phyloP scores from a whole-genome alignment of 2,797 vertebrate species.

The Aphelocoma californica region DNA sequence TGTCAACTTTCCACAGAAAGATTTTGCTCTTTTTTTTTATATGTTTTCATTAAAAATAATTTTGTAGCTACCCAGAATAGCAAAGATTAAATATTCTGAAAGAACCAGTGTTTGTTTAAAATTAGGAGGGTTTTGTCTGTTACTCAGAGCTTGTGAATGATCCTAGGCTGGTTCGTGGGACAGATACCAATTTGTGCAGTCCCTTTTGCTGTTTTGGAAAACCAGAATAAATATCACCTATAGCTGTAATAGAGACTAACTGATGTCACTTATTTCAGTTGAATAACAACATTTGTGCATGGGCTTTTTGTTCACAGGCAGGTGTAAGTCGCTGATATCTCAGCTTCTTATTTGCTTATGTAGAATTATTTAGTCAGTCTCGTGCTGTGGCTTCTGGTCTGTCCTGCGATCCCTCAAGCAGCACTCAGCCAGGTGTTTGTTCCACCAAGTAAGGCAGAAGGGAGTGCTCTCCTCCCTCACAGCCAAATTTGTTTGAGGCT shows the following conservation, averaged over 20 bases:
- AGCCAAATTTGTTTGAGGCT: background rate
- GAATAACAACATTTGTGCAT: background rate
- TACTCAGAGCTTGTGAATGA: background rate
- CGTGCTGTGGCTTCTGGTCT: background rate
- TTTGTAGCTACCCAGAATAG: background rate
- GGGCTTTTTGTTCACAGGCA: background rate
- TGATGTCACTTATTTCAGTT: background rate
- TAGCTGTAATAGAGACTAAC: background rate
- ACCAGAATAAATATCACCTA: background rate
- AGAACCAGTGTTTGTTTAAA: background rate
- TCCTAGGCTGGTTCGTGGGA: background rate
- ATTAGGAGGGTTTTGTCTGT: background rate
- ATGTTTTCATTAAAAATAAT: background rate
- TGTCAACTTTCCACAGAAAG: background rate
- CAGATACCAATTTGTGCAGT: background rate
- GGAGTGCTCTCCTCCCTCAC: background rate
- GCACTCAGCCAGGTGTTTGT: background rate
- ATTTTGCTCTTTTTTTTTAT: background rate
- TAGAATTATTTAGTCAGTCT: background rate
- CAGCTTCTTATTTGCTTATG: background rate
- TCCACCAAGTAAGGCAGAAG: background rate
- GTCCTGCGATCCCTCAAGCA: background rate
- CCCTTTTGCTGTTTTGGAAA: background rate
- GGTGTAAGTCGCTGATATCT: rapidly evolving
- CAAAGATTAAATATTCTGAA: background rate